Evolutionary conservation across 2,888 invertebrate species (phyloP).

Genomic region (Oligia fasciuncula): DNA sequence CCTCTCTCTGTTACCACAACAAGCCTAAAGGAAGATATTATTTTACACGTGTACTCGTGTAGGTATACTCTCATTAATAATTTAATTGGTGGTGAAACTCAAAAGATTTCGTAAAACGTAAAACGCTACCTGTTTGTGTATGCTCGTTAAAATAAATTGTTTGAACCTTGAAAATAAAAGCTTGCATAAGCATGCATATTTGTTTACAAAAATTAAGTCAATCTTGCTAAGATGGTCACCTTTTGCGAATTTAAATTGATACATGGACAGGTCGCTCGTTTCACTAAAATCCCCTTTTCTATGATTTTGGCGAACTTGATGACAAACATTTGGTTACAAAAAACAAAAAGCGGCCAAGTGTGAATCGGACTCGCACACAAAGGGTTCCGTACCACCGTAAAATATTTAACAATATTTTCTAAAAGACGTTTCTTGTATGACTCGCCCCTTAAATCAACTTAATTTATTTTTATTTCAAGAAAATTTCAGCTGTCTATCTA

Average conservation of each 20-base stretch:
- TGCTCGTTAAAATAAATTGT: conserved; percentile 29
- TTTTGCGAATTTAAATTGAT: conserved; percentile 4
- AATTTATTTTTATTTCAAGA: no score
- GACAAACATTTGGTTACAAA: not conserved
- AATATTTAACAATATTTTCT: no score
- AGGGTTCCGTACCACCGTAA: not conserved
- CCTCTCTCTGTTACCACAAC: not conserved
- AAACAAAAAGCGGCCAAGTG: not conserved
- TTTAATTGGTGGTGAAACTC: conserved; percentile 37
- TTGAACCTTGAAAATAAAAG: conserved; percentile 32
- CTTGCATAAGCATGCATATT: conserved; percentile 23
- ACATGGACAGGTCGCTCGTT: not conserved
- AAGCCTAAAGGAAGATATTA: conserved; percentile 12
- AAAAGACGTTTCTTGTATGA: not conserved
- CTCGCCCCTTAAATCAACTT: not conserved
- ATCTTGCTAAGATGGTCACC: conserved; percentile 16
- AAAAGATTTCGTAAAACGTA: conserved; percentile 32
- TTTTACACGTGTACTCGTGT: conserved; percentile 11
- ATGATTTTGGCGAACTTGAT: not conserved
- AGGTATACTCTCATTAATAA: conserved; percentile 29
- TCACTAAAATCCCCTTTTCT: not conserved
- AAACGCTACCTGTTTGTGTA: conserved; percentile 26
- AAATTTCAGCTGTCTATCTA: no score
- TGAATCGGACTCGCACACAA: not conserved
- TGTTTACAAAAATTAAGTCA: not conserved